Base-by-base conservation (phyloP, 2,797 vertebrate species). In the Mastacembelus armatus region DNA sequence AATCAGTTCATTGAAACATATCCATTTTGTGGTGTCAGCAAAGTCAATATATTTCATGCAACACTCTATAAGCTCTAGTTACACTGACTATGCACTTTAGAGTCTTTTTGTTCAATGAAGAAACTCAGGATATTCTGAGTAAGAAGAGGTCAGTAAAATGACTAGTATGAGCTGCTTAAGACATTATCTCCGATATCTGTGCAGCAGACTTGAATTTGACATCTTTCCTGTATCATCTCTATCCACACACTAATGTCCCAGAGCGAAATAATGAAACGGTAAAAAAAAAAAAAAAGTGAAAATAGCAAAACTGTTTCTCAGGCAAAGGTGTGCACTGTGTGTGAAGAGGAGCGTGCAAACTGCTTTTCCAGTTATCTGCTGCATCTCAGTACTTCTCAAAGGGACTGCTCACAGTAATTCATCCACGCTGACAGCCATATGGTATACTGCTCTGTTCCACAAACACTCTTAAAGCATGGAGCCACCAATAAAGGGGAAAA, bases 371-470 rank as follows among this genome's bases (percentile, higher is more conserved):
- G 83, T 78, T 71, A 74, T 80, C 80, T 62, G 27, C 65, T 77
- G 85, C 74, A 80, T 87, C 72, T 54, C 72, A 5, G 54, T 30
- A 7, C 56, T 80, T 45, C 78, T 85, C 75, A 1, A 72, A 59
- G 83, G 83, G 48, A 48, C 62, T 3, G 43, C 61, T 57, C n/a
- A 21, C 77, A 56, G 66, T 91, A 91, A 87, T 71, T 91, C 85
- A 91, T 77, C 71, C 55, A 22, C 64, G 14, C 9, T 82, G 84
- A 90, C 88, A 87, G 80, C 78, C 91, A 92, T 87, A 85, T 91
- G 89, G 92, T 84, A 90, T 87, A 88, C 77, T 87, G 85, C 87
- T 91, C 83, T 87, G 71, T 80, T 87, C 57, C 75, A 54, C 84
- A 78, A 87, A 84, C 77, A 75, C 72, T 51, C 71, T 59, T 52